phyloP scores from a whole-genome alignment of 2,113 vertebrate genomes.

The Isichthys henryi region DNA sequence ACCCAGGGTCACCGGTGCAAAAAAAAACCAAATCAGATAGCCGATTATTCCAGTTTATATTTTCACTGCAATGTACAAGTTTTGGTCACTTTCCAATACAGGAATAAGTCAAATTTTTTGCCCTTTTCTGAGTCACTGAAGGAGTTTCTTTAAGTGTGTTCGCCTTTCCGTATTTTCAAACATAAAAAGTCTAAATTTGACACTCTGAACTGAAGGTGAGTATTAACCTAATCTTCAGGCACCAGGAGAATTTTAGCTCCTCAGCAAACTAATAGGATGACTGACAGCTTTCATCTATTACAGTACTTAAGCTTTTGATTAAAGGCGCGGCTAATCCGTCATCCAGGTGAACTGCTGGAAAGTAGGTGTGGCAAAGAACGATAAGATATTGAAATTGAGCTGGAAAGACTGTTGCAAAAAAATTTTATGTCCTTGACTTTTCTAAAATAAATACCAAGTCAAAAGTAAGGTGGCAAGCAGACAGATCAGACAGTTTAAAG shows the following conservation, averaged over 20 bases:
- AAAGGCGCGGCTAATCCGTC: neutral
- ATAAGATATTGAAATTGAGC: conserved; percentile 3
- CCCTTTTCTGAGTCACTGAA: neutral
- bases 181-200: neutral
- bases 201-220: conserved; percentile 1
- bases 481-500: neutral
- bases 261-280: neutral
- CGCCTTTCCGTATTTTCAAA: neutral
- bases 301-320: neutral
- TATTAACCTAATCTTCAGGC: conserved; percentile 9
- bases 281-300: conserved; percentile 9
- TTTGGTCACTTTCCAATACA: neutral
- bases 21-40: neutral
- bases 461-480: neutral
- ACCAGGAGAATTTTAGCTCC: neutral
- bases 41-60: neutral
- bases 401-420: neutral
- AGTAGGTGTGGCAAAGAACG: neutral
- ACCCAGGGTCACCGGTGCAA: neutral
- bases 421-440: neutral
- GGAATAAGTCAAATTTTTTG: neutral
- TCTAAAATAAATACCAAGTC: neutral
- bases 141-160: neutral
- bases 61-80: neutral
- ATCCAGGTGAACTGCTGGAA: neutral